A percentile compares a stretch with the other conserved stretches of the same genome.
These are phyloP conservation scores for Reticulitermes speratus DNA, from an alignment of 1,140 invertebrate genomes.

Conservation along the genomic window DNA sequence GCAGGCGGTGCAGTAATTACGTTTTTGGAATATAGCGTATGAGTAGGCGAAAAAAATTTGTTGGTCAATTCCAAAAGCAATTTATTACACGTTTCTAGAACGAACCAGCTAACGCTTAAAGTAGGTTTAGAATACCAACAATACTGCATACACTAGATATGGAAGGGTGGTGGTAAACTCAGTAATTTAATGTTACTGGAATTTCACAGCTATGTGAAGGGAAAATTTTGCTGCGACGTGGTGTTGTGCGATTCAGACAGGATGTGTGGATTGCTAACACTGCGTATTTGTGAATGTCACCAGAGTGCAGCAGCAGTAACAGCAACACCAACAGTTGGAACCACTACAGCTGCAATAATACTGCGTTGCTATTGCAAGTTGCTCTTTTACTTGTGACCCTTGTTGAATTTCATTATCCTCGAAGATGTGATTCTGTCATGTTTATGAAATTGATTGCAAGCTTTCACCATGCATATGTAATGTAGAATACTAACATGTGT, in stretches of 20 bases:
- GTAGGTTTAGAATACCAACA: background rate
- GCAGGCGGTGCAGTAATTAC: too few species aligned
- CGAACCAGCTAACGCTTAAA: background rate
- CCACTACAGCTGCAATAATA: background rate
- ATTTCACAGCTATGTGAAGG: background rate
- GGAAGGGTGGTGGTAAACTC: background rate
- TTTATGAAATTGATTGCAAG: too few species aligned
- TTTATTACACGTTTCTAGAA: background rate
- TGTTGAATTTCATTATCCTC: too few species aligned
- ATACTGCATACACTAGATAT: background rate
- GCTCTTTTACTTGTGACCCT: too few species aligned
- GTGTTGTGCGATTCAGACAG: background rate
- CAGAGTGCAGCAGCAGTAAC: background rate
- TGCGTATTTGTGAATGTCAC: background rate
- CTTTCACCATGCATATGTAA: too few species aligned
- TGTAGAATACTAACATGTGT: too few species aligned
- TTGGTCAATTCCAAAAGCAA: background rate
- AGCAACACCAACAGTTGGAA: background rate
- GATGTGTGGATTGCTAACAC: background rate
- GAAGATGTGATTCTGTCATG: too few species aligned
- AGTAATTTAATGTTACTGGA: constrained; percentile 1
- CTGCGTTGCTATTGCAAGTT: background rate
- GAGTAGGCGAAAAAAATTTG: background rate
- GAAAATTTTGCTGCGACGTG: too few species aligned
- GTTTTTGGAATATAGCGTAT: too few species aligned